A percentile compares a stretch with the other conserved stretches of the same genome.
Conservation (phyloP, 2,888 invertebrate species). For the Nebria brevicollis region DNA sequence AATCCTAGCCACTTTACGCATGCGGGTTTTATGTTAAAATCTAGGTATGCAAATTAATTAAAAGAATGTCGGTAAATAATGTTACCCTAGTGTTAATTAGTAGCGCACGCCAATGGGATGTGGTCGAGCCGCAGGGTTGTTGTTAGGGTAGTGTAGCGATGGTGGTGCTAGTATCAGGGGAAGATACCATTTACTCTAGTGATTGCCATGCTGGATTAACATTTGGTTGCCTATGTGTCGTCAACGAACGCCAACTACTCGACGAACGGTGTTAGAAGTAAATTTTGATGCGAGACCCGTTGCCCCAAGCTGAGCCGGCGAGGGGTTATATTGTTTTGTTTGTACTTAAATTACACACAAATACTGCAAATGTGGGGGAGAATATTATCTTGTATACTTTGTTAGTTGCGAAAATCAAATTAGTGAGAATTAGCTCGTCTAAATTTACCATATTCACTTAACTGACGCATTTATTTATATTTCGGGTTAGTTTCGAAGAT, state of each 20-base stretch:
- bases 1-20: neutral
- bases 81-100: slow-evolving; percentile 14
- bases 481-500: neutral
- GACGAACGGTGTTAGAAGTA: slow-evolving; percentile 13
- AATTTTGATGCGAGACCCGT: slow-evolving; percentile 12
- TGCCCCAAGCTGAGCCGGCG: neutral
- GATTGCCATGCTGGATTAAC: slow-evolving; percentile 20
- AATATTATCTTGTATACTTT: neutral
- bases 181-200: slow-evolving; percentile 19
- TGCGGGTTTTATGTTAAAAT: neutral
- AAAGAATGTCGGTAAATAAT: slow-evolving; percentile 14
- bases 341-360: slow-evolving; percentile 14
- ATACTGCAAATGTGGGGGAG: slow-evolving; percentile 14
- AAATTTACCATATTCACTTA: neutral
- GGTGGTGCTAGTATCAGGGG: neutral
- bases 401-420: slow-evolving; percentile 3
- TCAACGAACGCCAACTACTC: slow-evolving; percentile 1
- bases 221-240: slow-evolving; percentile 16
- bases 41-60: slow-evolving; percentile 13
- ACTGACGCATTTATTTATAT: neutral
- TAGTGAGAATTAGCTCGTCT: slow-evolving; percentile 11
- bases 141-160: neutral
- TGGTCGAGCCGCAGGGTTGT: neutral
- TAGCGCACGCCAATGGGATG: slow-evolving; percentile 12
- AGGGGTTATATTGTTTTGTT: slow-evolving; percentile 14